phyloP scores from a whole-genome alignment of 2,888 invertebrate species.

The Crematogaster levior region DNA sequence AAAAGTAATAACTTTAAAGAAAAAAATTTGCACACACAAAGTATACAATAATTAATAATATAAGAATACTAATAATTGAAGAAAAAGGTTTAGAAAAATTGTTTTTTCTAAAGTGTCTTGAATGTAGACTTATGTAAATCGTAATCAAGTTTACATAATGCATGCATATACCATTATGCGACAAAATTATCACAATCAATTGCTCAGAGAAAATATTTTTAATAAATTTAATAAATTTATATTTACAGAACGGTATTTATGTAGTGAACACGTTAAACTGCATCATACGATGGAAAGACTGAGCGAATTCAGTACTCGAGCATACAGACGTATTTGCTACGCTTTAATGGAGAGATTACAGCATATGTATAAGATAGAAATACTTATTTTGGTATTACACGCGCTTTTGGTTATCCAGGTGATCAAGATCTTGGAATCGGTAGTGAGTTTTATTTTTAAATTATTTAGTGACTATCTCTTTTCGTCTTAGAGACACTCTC shows the following conservation, averaged over 20 bases:
- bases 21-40: not conserved
- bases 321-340: conserved; percentile 78
- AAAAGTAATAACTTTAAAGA: not conserved
- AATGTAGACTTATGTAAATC: not conserved
- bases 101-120: not conserved
- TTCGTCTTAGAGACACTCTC: conserved; percentile 32
- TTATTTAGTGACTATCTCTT: conserved; percentile 65
- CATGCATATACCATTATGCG: not conserved
- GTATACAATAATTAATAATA: not conserved
- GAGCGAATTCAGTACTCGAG: conserved; percentile 79
- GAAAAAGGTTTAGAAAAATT: too few relatives aligned
- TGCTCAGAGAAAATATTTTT: not conserved
- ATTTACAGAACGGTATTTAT: conserved; percentile 71
- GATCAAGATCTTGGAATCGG: conserved; percentile 75
- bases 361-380: conserved; percentile 81
- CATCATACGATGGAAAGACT: conserved; percentile 81
- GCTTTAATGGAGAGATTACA: conserved; percentile 78
- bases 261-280: conserved; percentile 79
- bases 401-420: conserved; percentile 76
- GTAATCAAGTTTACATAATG: not conserved
- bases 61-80: too few relatives aligned
- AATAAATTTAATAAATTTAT: conserved; percentile 16
- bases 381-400: conserved; percentile 78
- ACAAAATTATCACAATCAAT: not conserved
- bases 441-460: conserved; percentile 72